phyloP scores from a whole-genome alignment of 2,888 invertebrate species.

The Clunio marinus region DNA sequence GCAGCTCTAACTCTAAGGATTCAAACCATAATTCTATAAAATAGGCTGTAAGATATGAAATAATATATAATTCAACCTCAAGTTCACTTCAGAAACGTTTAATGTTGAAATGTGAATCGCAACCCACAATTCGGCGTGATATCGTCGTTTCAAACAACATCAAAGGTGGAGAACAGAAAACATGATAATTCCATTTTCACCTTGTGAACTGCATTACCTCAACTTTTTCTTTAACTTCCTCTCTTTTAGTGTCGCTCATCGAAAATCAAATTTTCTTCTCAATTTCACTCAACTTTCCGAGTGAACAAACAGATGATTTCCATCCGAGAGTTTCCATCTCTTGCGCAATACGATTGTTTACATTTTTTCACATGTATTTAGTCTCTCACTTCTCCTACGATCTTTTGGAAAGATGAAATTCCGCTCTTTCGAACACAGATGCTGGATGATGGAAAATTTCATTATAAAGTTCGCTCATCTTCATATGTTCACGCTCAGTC shows the following conservation, averaged over 20 bases:
- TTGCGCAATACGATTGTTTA: constrained; percentile 35
- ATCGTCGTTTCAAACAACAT: neutral
- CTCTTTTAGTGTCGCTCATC: constrained; percentile 16
- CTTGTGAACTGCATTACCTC: constrained; percentile 22
- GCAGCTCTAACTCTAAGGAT: no score
- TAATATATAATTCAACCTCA: no score
- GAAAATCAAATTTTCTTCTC: constrained; percentile 38
- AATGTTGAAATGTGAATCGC: no score
- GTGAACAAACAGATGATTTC: constrained; percentile 1
- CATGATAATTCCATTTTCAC: constrained; percentile 33
- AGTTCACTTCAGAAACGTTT: no score
- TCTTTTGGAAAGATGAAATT: constrained; percentile 6
- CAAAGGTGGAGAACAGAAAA: constrained; percentile 21
- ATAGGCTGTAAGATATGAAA: no score
- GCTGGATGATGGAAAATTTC: constrained; percentile 26
- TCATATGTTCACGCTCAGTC: constrained; percentile 28
- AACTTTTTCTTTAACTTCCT: constrained; percentile 20
- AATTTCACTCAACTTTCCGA: constrained; percentile 35
- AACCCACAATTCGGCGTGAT: neutral
- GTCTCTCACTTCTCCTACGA: neutral
- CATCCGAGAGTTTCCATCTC: constrained; percentile 15
- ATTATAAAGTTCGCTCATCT: constrained; percentile 35
- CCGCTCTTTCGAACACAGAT: constrained; percentile 13
- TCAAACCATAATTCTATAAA: no score
- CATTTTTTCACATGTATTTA: constrained; percentile 26